Base-by-base conservation (phyloP, 1,140 invertebrate species). In the Gryon sp. region DNA sequence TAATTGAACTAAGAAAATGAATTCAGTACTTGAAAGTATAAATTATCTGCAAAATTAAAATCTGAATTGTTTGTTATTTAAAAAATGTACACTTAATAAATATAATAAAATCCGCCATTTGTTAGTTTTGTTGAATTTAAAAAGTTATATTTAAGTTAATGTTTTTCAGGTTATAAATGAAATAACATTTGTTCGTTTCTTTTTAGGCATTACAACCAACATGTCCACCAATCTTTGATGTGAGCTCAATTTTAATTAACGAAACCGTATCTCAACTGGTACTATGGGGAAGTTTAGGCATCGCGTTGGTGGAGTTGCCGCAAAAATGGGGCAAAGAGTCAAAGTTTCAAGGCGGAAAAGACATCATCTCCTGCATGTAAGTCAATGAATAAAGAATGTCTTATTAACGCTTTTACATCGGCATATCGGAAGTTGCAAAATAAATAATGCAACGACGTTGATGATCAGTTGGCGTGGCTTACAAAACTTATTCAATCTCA, bases 161-260 rank as follows among this genome's bases (percentile, higher is more conserved):
- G n/a, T n/a, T n/a, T n/a, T n/a, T n/a, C n/a, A n/a, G n/a, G n/a
- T n/a, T n/a, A n/a, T n/a, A n/a, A n/a, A n/a, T n/a, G n/a, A n/a
- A 34, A 34, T 24, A 34, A 34, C 2, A 34, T 12, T 12, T 11
- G 11, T 32, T 63, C 28, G 7, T 14, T 57, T 9, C 12, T 46
- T 79, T 79, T 43, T 80, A 90, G 89, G 85, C 82, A 9, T 66
- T 90, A 0, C 81, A 82, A 46, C 88, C 82, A 2, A 86, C 82
- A 1, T 86, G 89, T 68, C 83, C 87, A 0, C 89, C 89, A 5
- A 83, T 88, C 11, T 90, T 90, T 69, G 89, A 90, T 2, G 83
- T 90, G 2, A 86, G 86, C 12, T 80, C 85, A 38, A 48, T 90
- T 14, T 28, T 85, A 19, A 84, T 90, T 55, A 90, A 90, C 68